Conservation (phyloP, 2,797 vertebrate genomes). For the Crocidura indochinensis region DNA sequence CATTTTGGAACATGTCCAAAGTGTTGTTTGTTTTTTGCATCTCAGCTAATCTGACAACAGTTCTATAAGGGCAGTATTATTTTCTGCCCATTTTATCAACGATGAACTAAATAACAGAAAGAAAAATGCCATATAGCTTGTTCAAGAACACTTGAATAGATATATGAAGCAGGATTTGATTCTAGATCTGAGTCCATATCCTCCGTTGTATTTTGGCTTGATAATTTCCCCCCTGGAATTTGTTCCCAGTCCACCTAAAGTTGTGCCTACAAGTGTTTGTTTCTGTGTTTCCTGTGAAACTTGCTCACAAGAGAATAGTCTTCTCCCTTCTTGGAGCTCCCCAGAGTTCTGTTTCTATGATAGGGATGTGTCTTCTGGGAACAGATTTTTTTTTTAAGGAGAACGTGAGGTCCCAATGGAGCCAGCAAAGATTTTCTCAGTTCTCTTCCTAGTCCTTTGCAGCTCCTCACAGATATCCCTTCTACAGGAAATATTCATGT, state of each 20-base stretch:
- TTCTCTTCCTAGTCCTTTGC: neutral
- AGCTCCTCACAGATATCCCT: neutral
- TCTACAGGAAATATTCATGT: neutral
- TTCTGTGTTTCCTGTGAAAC: slow-evolving; percentile 46
- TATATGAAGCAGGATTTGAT: neutral
- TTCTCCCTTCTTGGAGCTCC: neutral
- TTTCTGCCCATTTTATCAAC: slow-evolving; percentile 50
- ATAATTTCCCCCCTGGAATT: neutral
- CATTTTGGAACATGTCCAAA: neutral
- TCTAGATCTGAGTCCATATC: neutral
- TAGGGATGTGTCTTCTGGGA: neutral
- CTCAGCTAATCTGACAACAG: slow-evolving; percentile 44
- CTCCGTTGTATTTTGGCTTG: neutral
- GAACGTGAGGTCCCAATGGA: neutral
- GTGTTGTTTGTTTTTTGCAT: slow-evolving; percentile 27
- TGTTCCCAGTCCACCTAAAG: slow-evolving; percentile 43
- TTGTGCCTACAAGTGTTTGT: slow-evolving; percentile 11
- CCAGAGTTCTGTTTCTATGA: neutral
- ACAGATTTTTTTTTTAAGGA: neutral
- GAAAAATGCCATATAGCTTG: neutral
- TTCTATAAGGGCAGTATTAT: slow-evolving; percentile 37
- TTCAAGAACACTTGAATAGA: neutral
- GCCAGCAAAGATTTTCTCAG: neutral
- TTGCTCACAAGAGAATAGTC: neutral
- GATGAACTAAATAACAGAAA: neutral